phyloP scores from a whole-genome alignment of 2,888 invertebrate genomes.

The Rotaria socialis region DNA sequence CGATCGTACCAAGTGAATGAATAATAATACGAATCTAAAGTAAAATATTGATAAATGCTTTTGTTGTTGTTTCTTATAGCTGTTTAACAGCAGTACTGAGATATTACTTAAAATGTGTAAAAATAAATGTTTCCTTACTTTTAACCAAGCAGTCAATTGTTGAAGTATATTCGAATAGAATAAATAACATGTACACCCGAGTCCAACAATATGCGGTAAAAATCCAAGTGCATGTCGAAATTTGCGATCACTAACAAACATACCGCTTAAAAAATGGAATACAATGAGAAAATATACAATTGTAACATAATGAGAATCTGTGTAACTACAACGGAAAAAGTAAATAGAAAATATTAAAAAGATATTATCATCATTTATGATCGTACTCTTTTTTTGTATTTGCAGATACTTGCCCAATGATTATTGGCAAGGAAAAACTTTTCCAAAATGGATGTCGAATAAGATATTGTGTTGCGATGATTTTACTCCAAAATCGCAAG shows the following conservation, averaged over 20 bases:
- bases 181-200: background rate
- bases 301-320: background rate
- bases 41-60: background rate
- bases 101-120: background rate
- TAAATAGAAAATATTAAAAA: no score
- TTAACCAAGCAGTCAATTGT: slow-evolving; percentile 14
- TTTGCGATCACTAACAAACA: slow-evolving; percentile 3
- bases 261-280: slow-evolving; percentile 19
- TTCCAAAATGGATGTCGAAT: slow-evolving; percentile 31
- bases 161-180: background rate
- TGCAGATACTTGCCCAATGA: background rate
- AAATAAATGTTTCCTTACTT: background rate
- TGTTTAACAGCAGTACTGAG: no score
- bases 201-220: slow-evolving; percentile 11
- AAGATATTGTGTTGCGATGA: slow-evolving; percentile 17
- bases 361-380: background rate
- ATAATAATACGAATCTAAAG: background rate
- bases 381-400: background rate
- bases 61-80: background rate
- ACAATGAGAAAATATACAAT: background rate
- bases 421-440: slow-evolving; percentile 14
- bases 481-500: background rate
- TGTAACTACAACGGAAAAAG: background rate
- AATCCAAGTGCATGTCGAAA: slow-evolving; percentile 31
- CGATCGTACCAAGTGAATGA: background rate